phyloP scores from a whole-genome alignment of 2,797 vertebrate genomes.

The Nannoperca obscura region DNA sequence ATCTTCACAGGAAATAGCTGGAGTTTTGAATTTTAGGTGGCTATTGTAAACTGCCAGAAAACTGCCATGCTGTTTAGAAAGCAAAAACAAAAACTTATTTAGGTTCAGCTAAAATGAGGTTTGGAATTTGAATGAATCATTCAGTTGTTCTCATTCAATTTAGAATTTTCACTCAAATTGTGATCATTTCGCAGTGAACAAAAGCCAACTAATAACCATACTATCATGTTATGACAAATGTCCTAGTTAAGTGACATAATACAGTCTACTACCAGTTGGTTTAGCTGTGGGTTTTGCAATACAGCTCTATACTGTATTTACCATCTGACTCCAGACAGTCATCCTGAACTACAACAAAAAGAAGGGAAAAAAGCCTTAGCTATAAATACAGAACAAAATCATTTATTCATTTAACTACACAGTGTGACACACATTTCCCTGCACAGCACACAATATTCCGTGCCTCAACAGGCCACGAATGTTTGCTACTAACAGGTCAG shows the following conservation, averaged over 20 bases:
- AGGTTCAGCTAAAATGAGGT: neutral
- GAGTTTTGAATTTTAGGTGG: neutral
- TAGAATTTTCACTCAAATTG: neutral
- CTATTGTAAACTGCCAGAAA: conserved; percentile 23
- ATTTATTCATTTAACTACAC: conserved; percentile 27
- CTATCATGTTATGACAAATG: neutral
- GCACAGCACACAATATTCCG: neutral
- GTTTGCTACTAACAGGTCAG: conserved; percentile 21
- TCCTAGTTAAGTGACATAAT: neutral
- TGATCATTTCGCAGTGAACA: conserved; percentile 21
- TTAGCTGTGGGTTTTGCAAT: neutral
- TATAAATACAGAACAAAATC: conserved; percentile 29
- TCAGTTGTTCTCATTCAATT: neutral
- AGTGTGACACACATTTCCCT: conserved; percentile 11
- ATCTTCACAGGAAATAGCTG: conserved; percentile 1
- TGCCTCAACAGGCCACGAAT: conserved; percentile 14
- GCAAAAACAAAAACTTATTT: neutral
- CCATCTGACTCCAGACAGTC: conserved; percentile 51
- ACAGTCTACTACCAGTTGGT: neutral
- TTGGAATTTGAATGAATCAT: conserved; percentile 2
- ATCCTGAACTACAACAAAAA: conserved; percentile 42
- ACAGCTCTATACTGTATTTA: conserved; percentile 49
- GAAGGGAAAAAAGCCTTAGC: conserved; percentile 15
- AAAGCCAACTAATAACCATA: conserved; percentile 30
- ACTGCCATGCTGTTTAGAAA: neutral